These are phyloP conservation scores for Umimayanthus chanpuru DNA, from an alignment of 92 coral and sea anemone species.

Conservation along the genomic window DNA sequence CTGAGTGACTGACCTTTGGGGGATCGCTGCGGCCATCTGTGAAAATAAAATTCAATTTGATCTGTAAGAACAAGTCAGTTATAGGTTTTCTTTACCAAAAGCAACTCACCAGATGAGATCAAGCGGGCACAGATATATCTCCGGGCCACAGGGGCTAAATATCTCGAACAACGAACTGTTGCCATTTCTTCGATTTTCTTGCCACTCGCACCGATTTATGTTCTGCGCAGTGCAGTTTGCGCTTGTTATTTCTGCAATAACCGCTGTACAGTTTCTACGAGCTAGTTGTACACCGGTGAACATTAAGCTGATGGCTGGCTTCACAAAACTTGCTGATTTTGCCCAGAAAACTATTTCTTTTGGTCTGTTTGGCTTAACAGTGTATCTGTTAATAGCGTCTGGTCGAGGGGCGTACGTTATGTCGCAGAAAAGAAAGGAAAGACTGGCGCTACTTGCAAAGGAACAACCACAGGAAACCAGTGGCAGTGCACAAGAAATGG, in stretches of 20 bases:
- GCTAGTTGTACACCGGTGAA: background rate
- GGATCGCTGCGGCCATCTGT: constrained; percentile 32
- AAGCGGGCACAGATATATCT: constrained; percentile 29
- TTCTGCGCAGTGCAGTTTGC: constrained; percentile 29
- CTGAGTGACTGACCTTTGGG: constrained; percentile 35
- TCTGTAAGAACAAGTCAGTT: background rate
- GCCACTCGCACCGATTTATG: background rate
- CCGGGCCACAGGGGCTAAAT: constrained; percentile 15
- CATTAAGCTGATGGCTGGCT: constrained; percentile 8
- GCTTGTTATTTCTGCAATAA: background rate
- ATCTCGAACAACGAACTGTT: constrained; percentile 25
- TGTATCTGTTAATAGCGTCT: constrained; percentile 20
- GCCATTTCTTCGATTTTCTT: background rate
- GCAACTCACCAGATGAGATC: constrained; percentile 31
- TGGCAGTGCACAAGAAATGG: background rate
- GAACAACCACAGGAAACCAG: constrained; percentile 7
- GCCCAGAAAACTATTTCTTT: constrained; percentile 44
- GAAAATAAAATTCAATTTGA: background rate
- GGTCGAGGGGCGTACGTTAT: constrained; percentile 32
- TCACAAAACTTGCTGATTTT: constrained; percentile 36
- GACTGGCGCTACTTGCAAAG: constrained; percentile 22
- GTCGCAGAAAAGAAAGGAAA: constrained; percentile 39
- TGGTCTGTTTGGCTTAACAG: constrained; percentile 39
- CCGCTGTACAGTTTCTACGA: constrained; percentile 21
- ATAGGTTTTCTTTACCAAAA: background rate